These are phyloP conservation scores for Mola mola DNA, from an alignment of 2,113 vertebrate genomes.

Conservation along the genomic window DNA sequence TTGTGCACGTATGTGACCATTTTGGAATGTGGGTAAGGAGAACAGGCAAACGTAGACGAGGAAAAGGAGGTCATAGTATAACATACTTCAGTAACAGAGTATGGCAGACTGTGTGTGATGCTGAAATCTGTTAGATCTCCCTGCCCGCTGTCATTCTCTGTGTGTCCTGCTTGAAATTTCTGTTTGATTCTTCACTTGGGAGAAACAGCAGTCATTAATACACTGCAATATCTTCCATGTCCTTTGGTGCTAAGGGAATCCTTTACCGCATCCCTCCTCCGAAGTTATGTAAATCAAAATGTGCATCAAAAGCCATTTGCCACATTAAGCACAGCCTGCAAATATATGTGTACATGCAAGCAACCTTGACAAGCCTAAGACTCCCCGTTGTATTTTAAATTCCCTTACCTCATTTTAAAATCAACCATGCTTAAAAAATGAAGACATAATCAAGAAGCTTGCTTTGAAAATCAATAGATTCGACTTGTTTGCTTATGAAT, in stretches of 20 bases:
- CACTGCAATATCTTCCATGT: slow-evolving; percentile 72
- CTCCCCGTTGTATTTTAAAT: slow-evolving; percentile 74
- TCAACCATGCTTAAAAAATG: slow-evolving; percentile 76
- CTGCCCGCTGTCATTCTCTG: slow-evolving; percentile 65
- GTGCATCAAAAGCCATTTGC: slow-evolving; percentile 80
- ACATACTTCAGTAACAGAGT: slow-evolving; percentile 64
- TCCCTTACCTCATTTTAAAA: slow-evolving; percentile 78
- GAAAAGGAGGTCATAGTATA: slow-evolving; percentile 57
- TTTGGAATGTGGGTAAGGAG: slow-evolving; percentile 37
- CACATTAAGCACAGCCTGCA: slow-evolving; percentile 73
- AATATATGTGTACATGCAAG: slow-evolving; percentile 74
- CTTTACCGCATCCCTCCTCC: slow-evolving; percentile 74
- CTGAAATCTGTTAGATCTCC: slow-evolving; percentile 74
- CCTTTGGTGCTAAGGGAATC: slow-evolving; percentile 74
- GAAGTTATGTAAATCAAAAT: slow-evolving; percentile 79
- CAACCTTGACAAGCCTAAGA: slow-evolving; percentile 75
- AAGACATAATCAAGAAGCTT: slow-evolving; percentile 76
- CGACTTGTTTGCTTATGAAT: slow-evolving; percentile 79
- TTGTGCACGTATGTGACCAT: slow-evolving; percentile 4
- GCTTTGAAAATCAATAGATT: slow-evolving; percentile 81
- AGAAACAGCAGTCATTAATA: slow-evolving; percentile 77
- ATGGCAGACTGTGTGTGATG: slow-evolving; percentile 65
- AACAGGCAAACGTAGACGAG: slow-evolving; percentile 25
- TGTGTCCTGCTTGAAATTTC: slow-evolving; percentile 80
- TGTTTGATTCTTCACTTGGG: slow-evolving; percentile 73